Evolutionary conservation across 2,113 vertebrate genomes (phyloP), one percentile per base, ranked within the genome.

Genomic region (Phylloscopus whistleri): DNA sequence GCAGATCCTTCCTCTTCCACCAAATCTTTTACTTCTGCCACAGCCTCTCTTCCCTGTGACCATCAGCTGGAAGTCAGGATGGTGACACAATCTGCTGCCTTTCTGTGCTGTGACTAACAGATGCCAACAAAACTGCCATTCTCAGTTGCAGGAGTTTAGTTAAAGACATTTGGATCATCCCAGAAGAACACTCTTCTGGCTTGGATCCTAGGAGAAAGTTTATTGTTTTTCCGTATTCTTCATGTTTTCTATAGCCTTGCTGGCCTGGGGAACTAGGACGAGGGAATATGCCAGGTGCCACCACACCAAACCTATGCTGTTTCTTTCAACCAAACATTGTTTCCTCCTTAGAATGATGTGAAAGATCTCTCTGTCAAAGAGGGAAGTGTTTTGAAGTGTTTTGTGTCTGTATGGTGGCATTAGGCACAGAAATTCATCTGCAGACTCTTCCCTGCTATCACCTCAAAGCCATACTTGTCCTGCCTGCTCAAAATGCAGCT

Each of bases 21-120:
- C 28, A 63, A 9, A 33, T 69, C 13, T 53, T 81, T 23, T 43
- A 46, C 9, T 78, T 62, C 35, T 82, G 28, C 18, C 7, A 7
- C 0, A 0, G 35, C 58, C 58, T 86, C 52, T 6, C 41, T 27
- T 9, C 27, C 22, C n/a, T 52, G 21, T 22, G 11, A 56, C 22
- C 31, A 41, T 27, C 0, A 1, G 11, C 43, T 48, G 8, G 10
- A 64, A 82, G 48, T 53, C 30, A 87, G 60, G 13, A 77, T 1
- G 2, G 27, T 59, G 43, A 69, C 56, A 89, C 21, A 60, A 20
- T 7, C 23, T 70, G 46, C 14, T 28, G 14, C 3, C 23, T 75
- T 93, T 53, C 66, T 79, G 31, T 48, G 43, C 24, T 2, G 0
- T 60, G 78, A 73, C 35, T 59, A 3, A 6, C n/a, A 93, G 31